Base-by-base conservation (phyloP, 2,113 vertebrate genomes). In the Peromyscus leucopus region DNA sequence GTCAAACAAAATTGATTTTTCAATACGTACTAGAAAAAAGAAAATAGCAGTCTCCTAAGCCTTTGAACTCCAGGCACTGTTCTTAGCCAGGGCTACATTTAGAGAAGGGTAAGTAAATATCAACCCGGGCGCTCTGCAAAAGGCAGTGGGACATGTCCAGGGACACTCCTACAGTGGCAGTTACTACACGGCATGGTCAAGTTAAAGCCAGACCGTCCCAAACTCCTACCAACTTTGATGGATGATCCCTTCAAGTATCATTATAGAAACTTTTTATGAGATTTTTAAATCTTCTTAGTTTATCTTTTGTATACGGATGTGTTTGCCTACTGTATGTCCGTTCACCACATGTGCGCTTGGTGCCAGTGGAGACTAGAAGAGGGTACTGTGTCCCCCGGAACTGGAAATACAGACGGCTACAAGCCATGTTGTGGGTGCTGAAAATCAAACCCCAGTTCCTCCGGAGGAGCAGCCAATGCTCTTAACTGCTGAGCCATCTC, bases 191-290 rank as follows among this genome's bases (percentile, higher is more conserved):
- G 33, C 13, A 1, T 55, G 74, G 36, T 78, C 59, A 67, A 46
- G 36, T 76, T 85, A 57, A 82, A 57, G 57, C 11, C 36, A 72
- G 28, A 84, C 57, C 89, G 83, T 93, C 4, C 61, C 85, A 89
- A 91, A 87, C 86, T 91, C n/a, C 69, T 74, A 75, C 76, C 67
- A 63, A 85, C 31, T 69, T 57, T 48, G 79, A 94, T 7, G 69
- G 79, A 94, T 7, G 69, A 94, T 33, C 82, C 39, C 55, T 79
- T 95, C 57, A 82, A 80, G 36, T 80, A 10, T 76, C 10, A 95
- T 82, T 92, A 48, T 84, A 94, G 71, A 67, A 65, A 88, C 13
- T 51, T 59, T 59, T 59, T 59, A 59, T 59, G 11, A 83, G 57
- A 61, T 11, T 39, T 80, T 80, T 22, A 57, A 2, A 80, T 21